Percentiles rank a stretch among this genome's conserved stretches.
phyloP scores from a whole-genome alignment of 1,140 invertebrate species.

The Ostrea edulis region DNA sequence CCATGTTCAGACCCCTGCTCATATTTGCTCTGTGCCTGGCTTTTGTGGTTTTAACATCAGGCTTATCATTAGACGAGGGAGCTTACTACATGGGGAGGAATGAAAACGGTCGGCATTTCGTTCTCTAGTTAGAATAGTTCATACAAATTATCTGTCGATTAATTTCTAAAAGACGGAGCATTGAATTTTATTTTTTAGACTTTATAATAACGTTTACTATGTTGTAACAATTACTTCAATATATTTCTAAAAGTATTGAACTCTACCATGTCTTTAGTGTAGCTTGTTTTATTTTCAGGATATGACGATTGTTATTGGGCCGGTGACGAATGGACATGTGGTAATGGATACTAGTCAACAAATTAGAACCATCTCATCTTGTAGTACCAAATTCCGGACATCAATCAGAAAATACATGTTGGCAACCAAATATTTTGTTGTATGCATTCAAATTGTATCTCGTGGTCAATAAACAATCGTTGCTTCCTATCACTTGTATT shows the following conservation, averaged over 20 bases:
- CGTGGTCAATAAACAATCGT: conserved; percentile 8
- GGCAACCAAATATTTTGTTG: background rate
- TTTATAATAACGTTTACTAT: too few relatives aligned
- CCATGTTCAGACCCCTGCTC: background rate
- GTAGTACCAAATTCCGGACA: background rate
- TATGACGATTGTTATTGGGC: conserved; percentile 7
- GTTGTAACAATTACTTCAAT: too few relatives aligned
- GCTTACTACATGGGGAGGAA: background rate
- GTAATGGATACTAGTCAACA: background rate
- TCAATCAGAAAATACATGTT: background rate
- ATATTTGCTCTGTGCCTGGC: background rate
- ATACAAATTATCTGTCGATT: background rate
- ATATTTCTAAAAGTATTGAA: background rate
- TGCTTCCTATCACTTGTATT: background rate
- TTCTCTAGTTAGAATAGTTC: background rate
- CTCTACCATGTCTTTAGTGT: background rate
- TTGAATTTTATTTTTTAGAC: too few relatives aligned
- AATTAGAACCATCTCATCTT: background rate
- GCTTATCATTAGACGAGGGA: background rate
- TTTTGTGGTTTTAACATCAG: background rate
- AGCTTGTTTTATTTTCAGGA: background rate
- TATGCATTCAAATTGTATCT: background rate
- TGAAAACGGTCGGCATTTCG: background rate
- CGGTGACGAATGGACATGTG: conserved; percentile 22
- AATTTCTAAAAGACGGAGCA: background rate